phyloP scores from a whole-genome alignment of 1,140 invertebrate genomes.

The Trichogramma pretiosum region DNA sequence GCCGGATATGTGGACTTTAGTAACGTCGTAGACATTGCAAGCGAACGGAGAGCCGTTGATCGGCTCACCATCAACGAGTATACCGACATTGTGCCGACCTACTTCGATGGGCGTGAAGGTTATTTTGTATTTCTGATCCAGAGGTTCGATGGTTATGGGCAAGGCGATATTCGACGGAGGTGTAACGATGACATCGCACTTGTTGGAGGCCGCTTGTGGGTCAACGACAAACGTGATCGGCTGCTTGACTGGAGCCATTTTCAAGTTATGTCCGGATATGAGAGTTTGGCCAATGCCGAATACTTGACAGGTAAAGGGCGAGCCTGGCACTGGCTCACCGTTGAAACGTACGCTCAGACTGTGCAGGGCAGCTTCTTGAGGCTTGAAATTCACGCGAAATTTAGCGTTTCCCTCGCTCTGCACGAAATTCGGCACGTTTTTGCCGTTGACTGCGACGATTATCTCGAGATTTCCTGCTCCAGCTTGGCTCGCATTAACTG shows the following conservation, averaged over 20 bases:
- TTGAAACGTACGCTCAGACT: conserved; percentile 91
- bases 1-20: conserved; percentile 49
- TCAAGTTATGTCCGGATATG: conserved; percentile 52
- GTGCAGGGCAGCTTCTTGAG: conserved; percentile 81
- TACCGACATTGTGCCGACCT: conserved; percentile 73
- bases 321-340: conserved; percentile 86
- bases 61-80: conserved; percentile 71
- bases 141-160: conserved; percentile 53
- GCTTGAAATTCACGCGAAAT: conserved; percentile 94
- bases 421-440: conserved; percentile 97
- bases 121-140: conserved; percentile 61
- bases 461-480: conserved; percentile 96
- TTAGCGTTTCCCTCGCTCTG: conserved; percentile 94
- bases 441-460: conserved; percentile 92
- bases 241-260: conserved; percentile 53
- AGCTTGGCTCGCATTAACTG: conserved; percentile 70
- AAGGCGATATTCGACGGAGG: conserved; percentile 71
- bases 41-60: conserved; percentile 85
- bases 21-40: conserved; percentile 88
- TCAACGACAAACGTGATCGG: conserved; percentile 54
- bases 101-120: conserved; percentile 76
- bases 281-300: conserved; percentile 52
- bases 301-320: conserved; percentile 80
- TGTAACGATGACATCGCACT: conserved; percentile 60
- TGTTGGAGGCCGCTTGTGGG: conserved; percentile 44